phyloP scores from a whole-genome alignment of 2,888 invertebrate genomes.

The Eilema sororculum region DNA sequence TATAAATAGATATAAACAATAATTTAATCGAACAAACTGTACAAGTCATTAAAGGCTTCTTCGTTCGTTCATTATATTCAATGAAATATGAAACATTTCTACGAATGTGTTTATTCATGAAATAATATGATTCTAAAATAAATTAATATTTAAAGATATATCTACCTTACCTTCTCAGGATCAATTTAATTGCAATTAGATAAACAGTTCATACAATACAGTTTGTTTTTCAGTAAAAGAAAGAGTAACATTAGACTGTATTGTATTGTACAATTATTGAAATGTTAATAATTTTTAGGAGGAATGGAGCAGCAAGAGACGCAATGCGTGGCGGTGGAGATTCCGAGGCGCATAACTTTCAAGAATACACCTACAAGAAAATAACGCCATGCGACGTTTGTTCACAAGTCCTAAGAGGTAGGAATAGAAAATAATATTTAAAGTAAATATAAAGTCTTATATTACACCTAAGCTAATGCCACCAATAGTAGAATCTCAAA shows the following conservation, averaged over 20 bases:
- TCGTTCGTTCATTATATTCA: not conserved
- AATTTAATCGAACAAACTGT: constrained; percentile 1
- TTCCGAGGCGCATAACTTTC: constrained; percentile 93
- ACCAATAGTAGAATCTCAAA: too few species aligned
- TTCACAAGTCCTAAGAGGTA: constrained; percentile 96
- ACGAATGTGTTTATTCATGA: not conserved
- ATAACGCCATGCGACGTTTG: constrained; percentile 98
- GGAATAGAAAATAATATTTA: constrained; percentile 46
- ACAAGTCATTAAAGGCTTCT: constrained; percentile 31
- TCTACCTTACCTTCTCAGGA: not conserved
- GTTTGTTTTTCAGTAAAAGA: not conserved
- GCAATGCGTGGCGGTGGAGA: constrained; percentile 87
- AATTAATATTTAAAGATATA: not conserved
- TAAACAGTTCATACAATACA: not conserved
- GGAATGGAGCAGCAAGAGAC: constrained; percentile 91
- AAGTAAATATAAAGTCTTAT: not conserved
- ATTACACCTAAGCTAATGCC: not conserved
- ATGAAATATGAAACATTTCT: constrained; percentile 4
- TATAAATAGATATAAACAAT: constrained; percentile 53
- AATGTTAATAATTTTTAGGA: constrained; percentile 81
- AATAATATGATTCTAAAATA: not conserved
- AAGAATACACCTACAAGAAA: constrained; percentile 98
- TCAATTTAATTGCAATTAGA: not conserved
- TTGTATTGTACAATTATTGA: constrained; percentile 10
- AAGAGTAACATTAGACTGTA: not conserved